Conservation (phyloP, 2,113 vertebrate species). For the Neotoma lepida region DNA sequence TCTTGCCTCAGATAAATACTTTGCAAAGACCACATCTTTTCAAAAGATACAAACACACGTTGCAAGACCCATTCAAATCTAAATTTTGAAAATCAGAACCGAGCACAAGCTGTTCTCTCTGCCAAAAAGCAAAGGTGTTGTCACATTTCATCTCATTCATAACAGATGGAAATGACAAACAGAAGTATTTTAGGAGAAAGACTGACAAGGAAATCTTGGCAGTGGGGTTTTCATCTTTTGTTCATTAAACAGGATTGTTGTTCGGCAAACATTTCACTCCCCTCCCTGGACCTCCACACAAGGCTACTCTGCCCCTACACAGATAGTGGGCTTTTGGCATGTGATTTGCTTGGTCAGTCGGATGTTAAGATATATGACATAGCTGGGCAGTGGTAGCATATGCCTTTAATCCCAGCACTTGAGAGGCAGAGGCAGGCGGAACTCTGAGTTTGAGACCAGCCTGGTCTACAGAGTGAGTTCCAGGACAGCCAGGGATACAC, state of each 20-base stretch:
- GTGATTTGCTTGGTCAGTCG: background rate
- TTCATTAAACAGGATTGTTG: conserved; percentile 65
- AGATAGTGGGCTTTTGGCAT: background rate
- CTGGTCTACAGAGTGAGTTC: background rate
- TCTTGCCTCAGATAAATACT: background rate
- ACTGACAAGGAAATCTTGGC: conserved; percentile 75
- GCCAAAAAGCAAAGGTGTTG: conserved; percentile 74
- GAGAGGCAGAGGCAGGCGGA: background rate
- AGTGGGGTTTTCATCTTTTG: conserved; percentile 59
- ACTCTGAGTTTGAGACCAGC: background rate
- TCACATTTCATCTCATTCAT: conserved; percentile 76
- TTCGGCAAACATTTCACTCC: conserved; percentile 45
- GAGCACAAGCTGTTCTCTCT: conserved; percentile 59
- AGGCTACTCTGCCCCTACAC: background rate
- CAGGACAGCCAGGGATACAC: background rate
- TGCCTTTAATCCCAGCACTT: background rate
- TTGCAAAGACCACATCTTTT: conserved; percentile 41
- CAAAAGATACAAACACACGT: conserved; percentile 33
- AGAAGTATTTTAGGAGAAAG: conserved; percentile 79
- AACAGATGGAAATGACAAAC: conserved; percentile 81
- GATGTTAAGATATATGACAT: background rate
- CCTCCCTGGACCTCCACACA: background rate
- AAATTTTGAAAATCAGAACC: conserved; percentile 54
- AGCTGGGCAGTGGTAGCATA: background rate
- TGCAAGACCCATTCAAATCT: conserved; percentile 69